Evolutionary conservation across 1,140 invertebrate genomes (phyloP), one percentile per base, ranked within the genome.

Genomic region (Paramacrobiotus metropolitanus): DNA sequence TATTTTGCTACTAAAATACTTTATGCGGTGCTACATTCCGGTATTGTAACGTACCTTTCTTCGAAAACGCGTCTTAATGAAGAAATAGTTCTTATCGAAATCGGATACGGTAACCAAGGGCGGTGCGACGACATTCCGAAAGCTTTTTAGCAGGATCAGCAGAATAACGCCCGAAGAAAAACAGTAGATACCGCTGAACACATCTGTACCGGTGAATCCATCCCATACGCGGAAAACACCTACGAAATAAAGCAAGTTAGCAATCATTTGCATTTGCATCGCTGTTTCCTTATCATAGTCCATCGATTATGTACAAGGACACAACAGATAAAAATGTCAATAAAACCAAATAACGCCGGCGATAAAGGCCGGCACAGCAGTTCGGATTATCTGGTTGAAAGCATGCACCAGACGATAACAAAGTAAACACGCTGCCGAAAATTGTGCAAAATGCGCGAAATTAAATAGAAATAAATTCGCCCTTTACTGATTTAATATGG

Each of bases 91-190:
- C 45, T 78, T 74, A 45, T 78, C 79, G 44, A 79, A 74, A 67
- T 89, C 86, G 30, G 82, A 79, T 30, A 78, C 79, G 1, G 87
- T 76, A 2, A 82, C 78, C 68, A 86, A 84, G 0, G 86, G 86
- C 1, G 85, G 81, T 20, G 85, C 83, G n/a, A 82, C 79, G 2
- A 87, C 78, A 68, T 87, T 89, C 63, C 85, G 76, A 21, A 87
- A 68, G 0, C 80, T 79, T 20, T 82, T 71, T 62, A 85, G 77
- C 2, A 77, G 73, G 4, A 79, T 76, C 21, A 87, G 71, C 18
- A 80, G 78, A 21, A 83, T 68, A 28, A 83, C 69, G 0, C 83
- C 79, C 1, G 82, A 76, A 9, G 68, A 66, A 1, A 76, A 68
- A 0, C 80, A 80, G 0, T 80, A 80, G 1, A 78, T 75, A 31